phyloP scores from a whole-genome alignment of 2,797 vertebrate species.

The Spea hammondii region DNA sequence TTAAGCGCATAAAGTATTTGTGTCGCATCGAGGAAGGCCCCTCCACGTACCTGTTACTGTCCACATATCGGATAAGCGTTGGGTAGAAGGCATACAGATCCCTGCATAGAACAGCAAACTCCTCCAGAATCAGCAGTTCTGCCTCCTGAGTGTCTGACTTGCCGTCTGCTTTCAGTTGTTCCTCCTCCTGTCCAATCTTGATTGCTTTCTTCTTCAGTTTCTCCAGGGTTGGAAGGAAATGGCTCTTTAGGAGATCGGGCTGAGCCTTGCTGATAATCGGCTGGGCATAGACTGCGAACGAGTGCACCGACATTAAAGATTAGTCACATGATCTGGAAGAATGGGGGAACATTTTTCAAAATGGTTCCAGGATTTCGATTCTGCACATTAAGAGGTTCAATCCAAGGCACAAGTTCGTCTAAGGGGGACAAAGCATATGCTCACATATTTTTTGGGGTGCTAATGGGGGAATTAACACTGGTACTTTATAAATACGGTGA shows the following conservation, averaged over 20 bases:
- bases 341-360: background rate
- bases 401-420: no score
- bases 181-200: conserved; percentile 93
- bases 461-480: no score
- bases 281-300: conserved; percentile 85
- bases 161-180: conserved; percentile 88
- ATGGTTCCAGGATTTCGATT: background rate
- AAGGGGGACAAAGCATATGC: no score
- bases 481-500: no score
- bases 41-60: conserved; percentile 88
- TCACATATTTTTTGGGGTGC: no score
- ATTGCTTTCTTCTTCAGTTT: conserved; percentile 97
- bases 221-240: conserved; percentile 95
- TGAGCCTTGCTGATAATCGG: conserved; percentile 97
- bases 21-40: background rate
- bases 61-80: conserved; percentile 96
- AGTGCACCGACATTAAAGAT: conserved; percentile 1
- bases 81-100: conserved; percentile 98
- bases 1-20: background rate
- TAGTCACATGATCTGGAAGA: background rate
- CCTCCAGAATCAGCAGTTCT: conserved; percentile 94
- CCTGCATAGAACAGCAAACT: no score
- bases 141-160: conserved; percentile 94
- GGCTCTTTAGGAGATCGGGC: conserved; percentile 87
- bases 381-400: conserved; percentile 1